Conservation (phyloP, 2,113 vertebrate species). For the Mesocricetus auratus region DNA sequence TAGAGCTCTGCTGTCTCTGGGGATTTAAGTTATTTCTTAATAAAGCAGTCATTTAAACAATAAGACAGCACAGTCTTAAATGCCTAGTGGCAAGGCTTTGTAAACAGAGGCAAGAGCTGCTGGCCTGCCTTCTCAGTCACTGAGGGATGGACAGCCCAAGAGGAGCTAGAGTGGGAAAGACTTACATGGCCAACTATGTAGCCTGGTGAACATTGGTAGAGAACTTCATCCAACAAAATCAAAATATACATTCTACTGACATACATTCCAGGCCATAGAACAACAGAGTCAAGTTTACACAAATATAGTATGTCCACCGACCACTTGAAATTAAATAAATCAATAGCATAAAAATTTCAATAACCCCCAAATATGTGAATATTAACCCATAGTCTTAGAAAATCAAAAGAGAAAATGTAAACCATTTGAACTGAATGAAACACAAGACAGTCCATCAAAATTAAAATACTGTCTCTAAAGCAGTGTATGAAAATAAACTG, state of each 20-base stretch:
- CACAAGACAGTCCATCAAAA: not conserved
- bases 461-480: not conserved
- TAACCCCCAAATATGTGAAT: not conserved
- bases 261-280: not conserved
- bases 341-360: not conserved
- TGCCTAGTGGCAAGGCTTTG: not conserved
- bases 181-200: not conserved
- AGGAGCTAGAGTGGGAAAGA: not conserved
- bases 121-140: not conserved
- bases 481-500: not conserved
- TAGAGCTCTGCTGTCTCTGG: not conserved
- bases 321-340: not conserved
- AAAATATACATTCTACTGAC: not conserved
- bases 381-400: not conserved
- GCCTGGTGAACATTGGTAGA: not conserved
- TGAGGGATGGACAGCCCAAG: not conserved
- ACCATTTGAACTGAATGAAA: not conserved
- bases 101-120: not conserved
- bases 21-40: constrained; percentile 1
- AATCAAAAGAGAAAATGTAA: constrained; percentile 34
- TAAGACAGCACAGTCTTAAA: not conserved
- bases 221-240: not conserved
- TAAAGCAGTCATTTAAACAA: not conserved
- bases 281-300: not conserved
- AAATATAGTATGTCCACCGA: not conserved